Evolutionary conservation across 2,113 vertebrate genomes (phyloP).

Genomic region (Capreolus pygargus): DNA sequence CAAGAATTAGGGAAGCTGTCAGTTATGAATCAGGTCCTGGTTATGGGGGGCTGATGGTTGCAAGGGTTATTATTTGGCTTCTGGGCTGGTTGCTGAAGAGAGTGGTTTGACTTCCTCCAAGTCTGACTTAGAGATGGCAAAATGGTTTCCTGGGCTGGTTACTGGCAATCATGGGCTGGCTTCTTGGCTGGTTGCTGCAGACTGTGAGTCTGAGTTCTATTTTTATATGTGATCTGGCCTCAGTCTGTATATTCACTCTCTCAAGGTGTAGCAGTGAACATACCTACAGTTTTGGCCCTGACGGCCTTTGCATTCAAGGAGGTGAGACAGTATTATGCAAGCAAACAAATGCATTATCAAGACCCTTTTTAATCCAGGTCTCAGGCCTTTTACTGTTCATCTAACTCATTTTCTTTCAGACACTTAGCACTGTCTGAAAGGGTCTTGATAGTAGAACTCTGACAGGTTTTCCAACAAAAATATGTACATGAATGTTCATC

Average conservation of each 20-base stretch:
- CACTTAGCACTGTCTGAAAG: neutral
- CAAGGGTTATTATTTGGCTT: neutral
- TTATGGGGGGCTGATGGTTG: neutral
- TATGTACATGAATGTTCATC: neutral
- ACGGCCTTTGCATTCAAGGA: neutral
- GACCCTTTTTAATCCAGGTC: neutral
- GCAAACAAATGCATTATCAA: neutral
- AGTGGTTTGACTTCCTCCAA: neutral
- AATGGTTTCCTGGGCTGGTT: neutral
- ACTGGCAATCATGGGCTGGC: neutral
- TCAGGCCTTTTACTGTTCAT: neutral
- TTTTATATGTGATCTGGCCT: neutral
- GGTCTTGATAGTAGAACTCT: neutral
- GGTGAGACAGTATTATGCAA: neutral
- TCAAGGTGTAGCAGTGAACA: neutral
- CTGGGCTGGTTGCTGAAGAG: neutral
- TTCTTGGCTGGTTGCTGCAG: neutral
- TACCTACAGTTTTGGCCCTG: neutral
- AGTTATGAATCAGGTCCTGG: neutral
- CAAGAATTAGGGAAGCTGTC: neutral
- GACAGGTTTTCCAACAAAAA: neutral
- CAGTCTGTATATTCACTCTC: neutral
- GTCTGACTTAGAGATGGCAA: neutral
- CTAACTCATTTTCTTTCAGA: neutral
- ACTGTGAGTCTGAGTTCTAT: neutral